Conservation (phyloP, 2,797 vertebrate genomes). For the Pristis pectinata region DNA sequence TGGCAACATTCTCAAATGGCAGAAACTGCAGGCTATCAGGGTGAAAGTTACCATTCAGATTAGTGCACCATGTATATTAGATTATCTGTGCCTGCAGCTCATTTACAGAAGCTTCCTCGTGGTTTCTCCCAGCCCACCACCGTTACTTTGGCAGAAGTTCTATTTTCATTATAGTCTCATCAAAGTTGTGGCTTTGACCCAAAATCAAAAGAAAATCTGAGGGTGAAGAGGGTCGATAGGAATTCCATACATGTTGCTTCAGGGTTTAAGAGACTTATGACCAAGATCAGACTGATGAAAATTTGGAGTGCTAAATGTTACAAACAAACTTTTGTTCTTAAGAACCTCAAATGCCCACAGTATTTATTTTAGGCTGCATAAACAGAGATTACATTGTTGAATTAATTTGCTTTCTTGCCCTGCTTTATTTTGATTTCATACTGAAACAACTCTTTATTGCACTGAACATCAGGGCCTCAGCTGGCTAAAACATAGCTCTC, state of each 20-base stretch:
- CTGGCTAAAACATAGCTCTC: background rate
- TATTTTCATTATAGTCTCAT: background rate
- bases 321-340: background rate
- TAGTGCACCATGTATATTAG: background rate
- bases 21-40: background rate
- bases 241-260: background rate
- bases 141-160: background rate
- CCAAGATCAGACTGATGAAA: slow-evolving; percentile 10
- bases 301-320: background rate
- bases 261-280: background rate
- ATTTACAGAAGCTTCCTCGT: background rate
- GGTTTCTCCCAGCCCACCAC: background rate
- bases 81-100: background rate
- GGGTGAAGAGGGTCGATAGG: background rate
- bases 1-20: background rate
- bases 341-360: background rate
- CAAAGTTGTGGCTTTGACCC: background rate
- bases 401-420: background rate
- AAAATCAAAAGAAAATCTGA: background rate
- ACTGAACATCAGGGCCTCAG: background rate
- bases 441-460: background rate
- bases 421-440: background rate
- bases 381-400: background rate
- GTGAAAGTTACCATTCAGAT: background rate
- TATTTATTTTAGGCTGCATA: background rate